A percentile compares a stretch with the other conserved stretches of the same genome.
Conservation (phyloP, 2,797 vertebrate species). For the Gallinago solitaria region DNA sequence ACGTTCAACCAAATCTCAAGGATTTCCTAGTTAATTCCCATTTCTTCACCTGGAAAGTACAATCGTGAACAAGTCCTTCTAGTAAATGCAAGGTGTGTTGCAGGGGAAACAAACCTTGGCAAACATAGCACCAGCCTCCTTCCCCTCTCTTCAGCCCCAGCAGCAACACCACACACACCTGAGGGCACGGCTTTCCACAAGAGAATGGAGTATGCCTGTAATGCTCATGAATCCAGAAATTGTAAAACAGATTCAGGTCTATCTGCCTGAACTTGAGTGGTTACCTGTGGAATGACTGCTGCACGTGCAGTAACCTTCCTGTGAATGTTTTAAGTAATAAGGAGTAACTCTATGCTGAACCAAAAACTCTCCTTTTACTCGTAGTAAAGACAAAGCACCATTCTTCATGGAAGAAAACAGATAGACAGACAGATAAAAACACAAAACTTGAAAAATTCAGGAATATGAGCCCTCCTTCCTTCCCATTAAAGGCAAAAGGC, state of each 20-base stretch:
- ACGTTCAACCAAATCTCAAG: neutral
- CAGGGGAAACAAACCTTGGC: neutral
- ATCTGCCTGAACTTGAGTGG: neutral
- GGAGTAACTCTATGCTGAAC: neutral
- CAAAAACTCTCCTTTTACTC: neutral
- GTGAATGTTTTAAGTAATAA: neutral
- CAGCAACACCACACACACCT: neutral
- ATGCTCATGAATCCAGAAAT: neutral
- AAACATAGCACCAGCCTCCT: neutral
- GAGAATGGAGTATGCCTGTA: fast-evolving
- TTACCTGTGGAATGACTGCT: neutral
- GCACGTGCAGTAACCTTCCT: neutral
- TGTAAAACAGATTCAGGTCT: neutral
- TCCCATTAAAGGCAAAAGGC: neutral
- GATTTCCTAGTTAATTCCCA: neutral
- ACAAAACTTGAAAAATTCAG: neutral
- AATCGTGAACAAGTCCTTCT: neutral
- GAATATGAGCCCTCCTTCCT: neutral
- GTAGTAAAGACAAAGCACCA: neutral
- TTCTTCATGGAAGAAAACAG: neutral
- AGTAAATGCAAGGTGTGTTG: neutral
- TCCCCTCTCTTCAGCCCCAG: neutral
- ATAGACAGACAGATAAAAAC: fast-evolving
- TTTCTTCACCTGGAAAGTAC: neutral
- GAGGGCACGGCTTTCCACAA: neutral